Evolutionary conservation across 2,797 vertebrate genomes (phyloP).

Genomic region (Syndactyla subalaris): DNA sequence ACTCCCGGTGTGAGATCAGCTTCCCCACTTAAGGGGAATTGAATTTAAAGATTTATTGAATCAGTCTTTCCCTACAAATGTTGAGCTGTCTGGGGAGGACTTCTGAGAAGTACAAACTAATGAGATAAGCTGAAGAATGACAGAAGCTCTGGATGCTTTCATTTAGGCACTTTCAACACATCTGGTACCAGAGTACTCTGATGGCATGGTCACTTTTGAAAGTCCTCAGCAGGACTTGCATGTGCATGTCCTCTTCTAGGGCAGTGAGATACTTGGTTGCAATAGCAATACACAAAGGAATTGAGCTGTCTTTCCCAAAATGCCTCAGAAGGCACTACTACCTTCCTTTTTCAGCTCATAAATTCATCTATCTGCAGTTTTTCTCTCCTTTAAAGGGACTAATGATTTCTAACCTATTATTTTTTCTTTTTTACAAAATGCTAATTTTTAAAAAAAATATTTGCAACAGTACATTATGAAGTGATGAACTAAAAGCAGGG

Average conservation of each 20-base stretch:
- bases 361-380: neutral
- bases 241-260: neutral
- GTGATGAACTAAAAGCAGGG: neutral
- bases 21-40: neutral
- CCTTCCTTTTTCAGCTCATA: neutral
- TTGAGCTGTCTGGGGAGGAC: neutral
- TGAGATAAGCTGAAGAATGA: neutral
- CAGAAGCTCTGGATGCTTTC: neutral
- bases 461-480: neutral
- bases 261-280: neutral
- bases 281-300: neutral
- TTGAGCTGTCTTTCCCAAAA: neutral
- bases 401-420: neutral
- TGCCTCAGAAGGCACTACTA: neutral
- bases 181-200: neutral
- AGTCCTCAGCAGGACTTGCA: neutral
- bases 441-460: neutral
- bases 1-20: neutral
- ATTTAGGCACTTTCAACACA: neutral
- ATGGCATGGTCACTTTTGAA: neutral
- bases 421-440: neutral
- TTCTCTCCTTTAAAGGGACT: neutral
- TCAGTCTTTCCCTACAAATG: neutral
- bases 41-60: neutral
- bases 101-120: neutral